phyloP scores from a whole-genome alignment of 2,797 vertebrate genomes.

The Ctenosaura bakeri region DNA sequence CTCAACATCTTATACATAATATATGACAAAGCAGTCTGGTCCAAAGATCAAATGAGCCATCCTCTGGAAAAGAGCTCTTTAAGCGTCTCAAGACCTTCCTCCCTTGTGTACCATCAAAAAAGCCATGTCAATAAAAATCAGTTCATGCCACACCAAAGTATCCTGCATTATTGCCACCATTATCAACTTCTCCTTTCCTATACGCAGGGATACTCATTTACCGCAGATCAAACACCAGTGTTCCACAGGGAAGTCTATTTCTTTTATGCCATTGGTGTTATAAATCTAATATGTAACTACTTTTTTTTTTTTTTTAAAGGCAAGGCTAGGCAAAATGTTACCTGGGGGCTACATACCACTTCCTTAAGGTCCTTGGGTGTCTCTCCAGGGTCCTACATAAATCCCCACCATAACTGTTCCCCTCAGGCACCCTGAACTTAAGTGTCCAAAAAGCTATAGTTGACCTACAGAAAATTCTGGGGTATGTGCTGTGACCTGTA shows the following conservation, averaged over 20 bases:
- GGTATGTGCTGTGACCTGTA: too few relatives aligned
- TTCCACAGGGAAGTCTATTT: background rate
- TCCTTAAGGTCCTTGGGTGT: too few relatives aligned
- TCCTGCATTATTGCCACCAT: too few relatives aligned
- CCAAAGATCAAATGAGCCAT: constrained; percentile 22
- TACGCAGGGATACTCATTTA: background rate
- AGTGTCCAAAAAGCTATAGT: too few relatives aligned
- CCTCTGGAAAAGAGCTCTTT: accelerated
- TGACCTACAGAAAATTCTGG: too few relatives aligned
- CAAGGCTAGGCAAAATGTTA: background rate
- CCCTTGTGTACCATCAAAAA: background rate
- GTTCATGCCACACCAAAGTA: background rate
- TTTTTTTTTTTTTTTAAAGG: too few relatives aligned
- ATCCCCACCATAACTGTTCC: too few relatives aligned
- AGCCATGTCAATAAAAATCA: background rate
- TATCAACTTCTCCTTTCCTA: background rate
- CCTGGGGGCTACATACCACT: too few relatives aligned
- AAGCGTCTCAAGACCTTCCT: background rate
- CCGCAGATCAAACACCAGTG: background rate
- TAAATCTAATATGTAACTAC: background rate
- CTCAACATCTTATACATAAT: constrained; percentile 11
- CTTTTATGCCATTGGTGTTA: too few relatives aligned
- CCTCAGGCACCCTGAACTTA: too few relatives aligned
- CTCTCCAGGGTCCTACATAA: too few relatives aligned
- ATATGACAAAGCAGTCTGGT: background rate